A percentile compares a stretch with the other conserved stretches of the same genome.
These are phyloP conservation scores for Meleagris gallopavo DNA, from an alignment of 2,113 vertebrate species.

Conservation along the genomic window DNA sequence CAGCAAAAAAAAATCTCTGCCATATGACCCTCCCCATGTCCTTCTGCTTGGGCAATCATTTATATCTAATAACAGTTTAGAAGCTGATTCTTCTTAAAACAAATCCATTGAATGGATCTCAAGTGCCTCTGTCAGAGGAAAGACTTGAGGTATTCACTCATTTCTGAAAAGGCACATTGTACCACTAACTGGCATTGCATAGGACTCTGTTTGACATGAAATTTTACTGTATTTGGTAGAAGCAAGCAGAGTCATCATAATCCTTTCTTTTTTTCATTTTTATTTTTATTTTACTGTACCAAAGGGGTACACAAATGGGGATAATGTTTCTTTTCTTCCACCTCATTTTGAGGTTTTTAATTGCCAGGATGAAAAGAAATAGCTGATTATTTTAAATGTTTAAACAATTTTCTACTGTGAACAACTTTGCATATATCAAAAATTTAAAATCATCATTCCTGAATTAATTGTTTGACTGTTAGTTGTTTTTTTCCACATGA, in stretches of 20 bases:
- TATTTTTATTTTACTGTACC: background rate
- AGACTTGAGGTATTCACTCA: background rate
- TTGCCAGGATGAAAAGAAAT: background rate
- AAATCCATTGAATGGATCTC: constrained; percentile 6
- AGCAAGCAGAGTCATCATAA: background rate
- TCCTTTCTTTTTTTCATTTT: background rate
- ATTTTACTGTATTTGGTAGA: background rate
- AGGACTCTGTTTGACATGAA: background rate
- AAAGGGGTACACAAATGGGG: background rate
- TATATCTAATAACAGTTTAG: constrained; percentile 25
- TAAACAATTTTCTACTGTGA: background rate
- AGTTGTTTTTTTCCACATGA: background rate
- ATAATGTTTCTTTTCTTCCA: background rate
- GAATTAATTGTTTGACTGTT: background rate
- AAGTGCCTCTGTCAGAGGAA: background rate
- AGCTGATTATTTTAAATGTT: background rate
- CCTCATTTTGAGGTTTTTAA: background rate
- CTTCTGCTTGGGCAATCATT: constrained; percentile 49
- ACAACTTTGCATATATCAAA: background rate
- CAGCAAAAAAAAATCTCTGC: constrained; percentile 15
- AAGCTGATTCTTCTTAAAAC: background rate
- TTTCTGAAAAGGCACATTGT: background rate
- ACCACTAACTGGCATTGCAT: background rate
- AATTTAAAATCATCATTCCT: background rate
- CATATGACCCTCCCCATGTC: background rate